Evolutionary conservation across 1,140 invertebrate genomes (phyloP).

Genomic region (Megathymus violae): DNA sequence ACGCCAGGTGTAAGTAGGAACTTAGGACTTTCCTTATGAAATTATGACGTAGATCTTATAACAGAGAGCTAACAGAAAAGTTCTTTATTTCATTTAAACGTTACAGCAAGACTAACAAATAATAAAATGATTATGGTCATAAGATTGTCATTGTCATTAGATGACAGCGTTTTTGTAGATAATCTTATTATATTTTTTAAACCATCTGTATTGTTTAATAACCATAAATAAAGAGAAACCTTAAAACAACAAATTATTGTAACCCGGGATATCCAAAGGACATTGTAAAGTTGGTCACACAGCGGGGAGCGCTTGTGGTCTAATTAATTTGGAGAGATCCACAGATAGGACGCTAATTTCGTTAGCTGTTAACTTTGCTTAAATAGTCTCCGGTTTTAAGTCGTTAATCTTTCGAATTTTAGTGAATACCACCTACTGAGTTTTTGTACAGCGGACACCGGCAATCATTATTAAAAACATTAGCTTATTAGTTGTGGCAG

Average conservation of each 20-base stretch:
- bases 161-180: too few species aligned
- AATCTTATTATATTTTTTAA: too few species aligned
- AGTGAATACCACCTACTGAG: constrained; percentile 18
- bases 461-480: not conserved
- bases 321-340: constrained; percentile 54
- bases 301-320: constrained; percentile 31
- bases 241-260: not conserved
- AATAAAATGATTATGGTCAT: too few species aligned
- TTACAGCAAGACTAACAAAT: not conserved
- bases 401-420: constrained; percentile 30
- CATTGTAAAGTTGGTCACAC: not conserved
- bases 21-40: not conserved
- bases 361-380: constrained; percentile 42
- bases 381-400: constrained; percentile 31
- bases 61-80: not conserved
- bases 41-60: not conserved
- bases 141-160: too few species aligned
- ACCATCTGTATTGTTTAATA: too few species aligned
- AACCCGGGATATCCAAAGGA: constrained; percentile 1
- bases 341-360: constrained; percentile 49
- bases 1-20: constrained; percentile 16
- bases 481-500: not conserved
- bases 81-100: not conserved
- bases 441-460: not conserved
- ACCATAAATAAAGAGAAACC: too few species aligned